Percentiles rank a stretch among this genome's conserved stretches.
Conservation (phyloP, 2,113 vertebrate species). For the Mesoclemmys tuberculata region DNA sequence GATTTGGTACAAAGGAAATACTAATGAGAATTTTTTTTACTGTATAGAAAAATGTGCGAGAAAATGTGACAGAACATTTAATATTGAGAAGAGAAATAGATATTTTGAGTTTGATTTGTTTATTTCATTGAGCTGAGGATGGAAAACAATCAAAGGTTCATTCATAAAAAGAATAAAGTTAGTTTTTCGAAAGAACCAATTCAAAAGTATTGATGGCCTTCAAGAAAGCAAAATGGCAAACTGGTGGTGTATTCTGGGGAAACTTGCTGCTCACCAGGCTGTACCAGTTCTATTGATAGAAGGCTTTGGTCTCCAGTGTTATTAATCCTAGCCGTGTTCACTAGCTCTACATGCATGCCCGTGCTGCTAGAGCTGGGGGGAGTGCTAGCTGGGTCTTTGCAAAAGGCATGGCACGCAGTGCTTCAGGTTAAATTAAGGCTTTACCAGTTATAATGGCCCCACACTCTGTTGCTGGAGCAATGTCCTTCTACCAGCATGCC, state of each 20-base stretch:
- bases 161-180: neutral
- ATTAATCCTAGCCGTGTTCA: neutral
- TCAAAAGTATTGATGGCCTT: neutral
- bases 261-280: neutral
- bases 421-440: neutral
- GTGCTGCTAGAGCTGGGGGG: neutral
- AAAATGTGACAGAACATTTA: conserved; percentile 1
- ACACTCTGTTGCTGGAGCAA: neutral
- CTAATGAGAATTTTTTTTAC: conserved; percentile 22
- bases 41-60: neutral
- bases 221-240: neutral
- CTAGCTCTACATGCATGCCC: neutral
- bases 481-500: neutral
- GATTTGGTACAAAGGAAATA: conserved; percentile 39
- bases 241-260: neutral
- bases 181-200: neutral
- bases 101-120: neutral
- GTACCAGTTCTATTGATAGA: neutral
- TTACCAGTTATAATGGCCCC: too few species aligned
- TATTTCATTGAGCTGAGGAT: conserved; percentile 23
- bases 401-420: neutral
- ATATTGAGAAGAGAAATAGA: neutral
- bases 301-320: neutral
- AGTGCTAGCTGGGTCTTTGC: neutral
- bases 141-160: neutral